phyloP scores from a whole-genome alignment of 2,797 vertebrate genomes.

The Labeo calbasu region DNA sequence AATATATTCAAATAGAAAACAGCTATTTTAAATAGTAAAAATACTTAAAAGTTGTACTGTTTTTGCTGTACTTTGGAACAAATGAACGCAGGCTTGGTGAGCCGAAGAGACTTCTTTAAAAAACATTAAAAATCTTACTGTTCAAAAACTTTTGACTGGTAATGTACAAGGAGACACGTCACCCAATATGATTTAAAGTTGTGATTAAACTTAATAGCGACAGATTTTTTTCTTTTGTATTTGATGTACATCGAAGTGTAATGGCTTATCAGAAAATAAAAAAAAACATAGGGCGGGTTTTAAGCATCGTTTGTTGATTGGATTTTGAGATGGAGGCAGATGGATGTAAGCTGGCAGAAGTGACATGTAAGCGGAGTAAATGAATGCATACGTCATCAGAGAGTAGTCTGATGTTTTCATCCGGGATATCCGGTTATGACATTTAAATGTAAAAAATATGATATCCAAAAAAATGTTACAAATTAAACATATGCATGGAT shows the following conservation, averaged over 20 bases:
- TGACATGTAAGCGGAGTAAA: not conserved
- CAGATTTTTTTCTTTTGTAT: not conserved
- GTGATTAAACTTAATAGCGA: not conserved
- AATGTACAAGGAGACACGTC: not conserved
- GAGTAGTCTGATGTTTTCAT: not conserved
- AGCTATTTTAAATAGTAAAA: too few relatives aligned
- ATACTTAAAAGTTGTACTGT: too few relatives aligned
- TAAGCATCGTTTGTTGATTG: not conserved
- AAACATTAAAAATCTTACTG: too few relatives aligned
- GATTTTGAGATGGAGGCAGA: not conserved
- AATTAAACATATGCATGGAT: not conserved
- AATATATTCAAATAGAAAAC: too few relatives aligned
- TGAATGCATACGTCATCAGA: not conserved
- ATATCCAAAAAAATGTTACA: too few relatives aligned
- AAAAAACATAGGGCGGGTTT: not conserved
- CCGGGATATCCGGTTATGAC: not conserved
- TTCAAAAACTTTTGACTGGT: too few relatives aligned
- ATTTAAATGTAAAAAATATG: too few relatives aligned
- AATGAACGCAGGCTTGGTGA: too few relatives aligned
- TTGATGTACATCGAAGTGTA: not conserved
- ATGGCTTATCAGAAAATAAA: too few relatives aligned
- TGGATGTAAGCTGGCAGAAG: not conserved
- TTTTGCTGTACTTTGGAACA: too few relatives aligned
- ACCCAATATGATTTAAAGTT: not conserved
- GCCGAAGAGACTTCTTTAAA: too few relatives aligned